A percentile compares a stretch with the other conserved stretches of the same genome.
Conservation (phyloP, 2,888 invertebrate species). For the Ernsta delagoae region DNA sequence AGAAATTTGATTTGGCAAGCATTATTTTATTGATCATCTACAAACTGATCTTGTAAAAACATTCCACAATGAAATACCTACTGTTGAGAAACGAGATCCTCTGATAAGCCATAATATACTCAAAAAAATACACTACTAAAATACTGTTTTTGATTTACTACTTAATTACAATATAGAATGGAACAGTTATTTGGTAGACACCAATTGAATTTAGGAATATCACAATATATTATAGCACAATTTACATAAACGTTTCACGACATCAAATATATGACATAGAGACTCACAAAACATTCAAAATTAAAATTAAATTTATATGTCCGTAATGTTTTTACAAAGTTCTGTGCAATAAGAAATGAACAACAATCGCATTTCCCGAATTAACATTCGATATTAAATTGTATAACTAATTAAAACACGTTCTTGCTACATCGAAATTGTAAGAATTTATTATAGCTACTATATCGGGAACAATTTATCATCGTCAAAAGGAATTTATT, state of each 20-base stretch:
- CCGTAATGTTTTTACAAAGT: neutral
- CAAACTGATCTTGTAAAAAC: conserved; percentile 13
- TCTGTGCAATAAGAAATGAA: neutral
- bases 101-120: conserved; percentile 13
- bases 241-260: conserved; percentile 15
- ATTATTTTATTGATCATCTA: conserved; percentile 14
- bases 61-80: conserved; percentile 12
- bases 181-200: conserved; percentile 16
- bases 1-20: conserved; percentile 25
- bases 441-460: neutral
- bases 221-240: conserved; percentile 31
- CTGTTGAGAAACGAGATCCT: conserved; percentile 11
- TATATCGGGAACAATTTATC: neutral
- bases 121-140: conserved; percentile 26
- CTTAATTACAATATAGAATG: conserved; percentile 16
- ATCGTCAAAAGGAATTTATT: neutral
- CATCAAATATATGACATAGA: conserved; percentile 14
- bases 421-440: no score
- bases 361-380: neutral
- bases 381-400: no score
- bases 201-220: conserved; percentile 24
- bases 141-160: conserved; percentile 24
- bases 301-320: neutral
- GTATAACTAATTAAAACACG: no score
- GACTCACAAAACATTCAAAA: conserved; percentile 14